Evolutionary conservation across 2,113 vertebrate genomes (phyloP), one percentile per base, ranked within the genome.

Genomic region (Bothrops jararaca): DNA sequence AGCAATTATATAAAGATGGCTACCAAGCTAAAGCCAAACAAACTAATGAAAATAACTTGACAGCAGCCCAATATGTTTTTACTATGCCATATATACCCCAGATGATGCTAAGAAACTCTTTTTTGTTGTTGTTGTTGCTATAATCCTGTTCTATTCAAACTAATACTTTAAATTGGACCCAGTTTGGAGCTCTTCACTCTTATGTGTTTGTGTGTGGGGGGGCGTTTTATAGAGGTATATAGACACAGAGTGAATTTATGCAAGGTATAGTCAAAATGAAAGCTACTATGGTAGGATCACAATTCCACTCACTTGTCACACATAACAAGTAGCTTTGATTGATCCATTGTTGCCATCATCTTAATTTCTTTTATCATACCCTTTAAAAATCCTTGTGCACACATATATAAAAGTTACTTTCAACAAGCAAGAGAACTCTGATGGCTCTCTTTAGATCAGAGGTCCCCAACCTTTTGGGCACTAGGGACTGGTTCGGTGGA

Each of bases 221-320:
- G 60, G 1, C 4, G 0, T n/a, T 69, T n/a, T 69, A n/a, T 15
- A 4, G 60, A n/a, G 29, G 1, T n/a, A n/a, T 69, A n/a, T 29
- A n/a, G 4, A 13, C 60, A n/a, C 29, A 29, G 11, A 26, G 23
- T 26, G 58, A 64, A 26, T 29, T 26, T 69, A 29, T 69, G 29
- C 60, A 64, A 29, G 26, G 4, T n/a, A 69, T n/a, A 15, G 4
- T 69, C 29, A n/a, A 69, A 69, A 69, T 69, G 29, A n/a, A 69
- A n/a, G 29, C 29, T 56, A 69, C 4, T 12, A 5, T n/a, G 12
- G 29, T n/a, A 69, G 64, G 29, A 69, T 64, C 26, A 64, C 60
- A n/a, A 13, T n/a, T 69, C 12, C 64, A 69, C 12, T 29, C 12
- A 15, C 12, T 69, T 69, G 58, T 64, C 3, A 4, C 29, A n/a